Conservation (phyloP, 2,113 vertebrate genomes). For the Pionites leucogaster region DNA sequence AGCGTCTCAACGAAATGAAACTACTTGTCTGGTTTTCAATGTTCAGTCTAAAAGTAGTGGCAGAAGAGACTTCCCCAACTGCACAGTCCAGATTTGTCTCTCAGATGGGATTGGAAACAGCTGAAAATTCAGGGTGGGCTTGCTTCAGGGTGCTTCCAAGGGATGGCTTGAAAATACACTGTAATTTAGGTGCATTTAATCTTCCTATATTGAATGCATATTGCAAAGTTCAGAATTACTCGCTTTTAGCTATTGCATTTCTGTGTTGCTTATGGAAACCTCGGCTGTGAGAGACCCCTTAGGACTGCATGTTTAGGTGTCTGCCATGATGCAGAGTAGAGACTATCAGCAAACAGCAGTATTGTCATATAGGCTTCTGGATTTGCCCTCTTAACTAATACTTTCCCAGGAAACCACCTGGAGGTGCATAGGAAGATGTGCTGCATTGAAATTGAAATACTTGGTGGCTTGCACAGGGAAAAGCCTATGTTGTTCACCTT, state of each 20-base stretch:
- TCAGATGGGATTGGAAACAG: constrained; percentile 36
- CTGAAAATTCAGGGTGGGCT: constrained; percentile 46
- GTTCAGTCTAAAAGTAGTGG: not conserved
- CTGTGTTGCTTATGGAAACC: constrained; percentile 2
- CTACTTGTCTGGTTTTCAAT: not conserved
- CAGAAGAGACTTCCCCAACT: constrained; percentile 30
- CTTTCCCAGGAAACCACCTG: not conserved
- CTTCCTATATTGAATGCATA: constrained; percentile 36
- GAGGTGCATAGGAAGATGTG: not conserved
- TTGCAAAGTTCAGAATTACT: constrained; percentile 38
- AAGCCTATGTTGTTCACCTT: not conserved
- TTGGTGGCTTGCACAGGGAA: not conserved
- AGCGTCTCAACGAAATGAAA: not conserved
- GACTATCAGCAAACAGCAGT: not conserved
- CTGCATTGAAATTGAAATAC: not conserved
- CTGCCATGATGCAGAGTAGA: not conserved
- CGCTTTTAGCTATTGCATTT: not conserved
- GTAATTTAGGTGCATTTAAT: constrained; percentile 57
- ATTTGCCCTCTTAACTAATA: not conserved
- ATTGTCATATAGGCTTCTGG: not conserved
- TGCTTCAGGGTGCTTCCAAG: constrained; percentile 45
- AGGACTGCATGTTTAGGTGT: not conserved
- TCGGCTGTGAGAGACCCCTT: not conserved
- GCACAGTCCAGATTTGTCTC: constrained; percentile 15
- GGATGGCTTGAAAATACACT: not conserved